phyloP scores from a whole-genome alignment of 1,140 invertebrate species.

The Drosophila aff. region DNA sequence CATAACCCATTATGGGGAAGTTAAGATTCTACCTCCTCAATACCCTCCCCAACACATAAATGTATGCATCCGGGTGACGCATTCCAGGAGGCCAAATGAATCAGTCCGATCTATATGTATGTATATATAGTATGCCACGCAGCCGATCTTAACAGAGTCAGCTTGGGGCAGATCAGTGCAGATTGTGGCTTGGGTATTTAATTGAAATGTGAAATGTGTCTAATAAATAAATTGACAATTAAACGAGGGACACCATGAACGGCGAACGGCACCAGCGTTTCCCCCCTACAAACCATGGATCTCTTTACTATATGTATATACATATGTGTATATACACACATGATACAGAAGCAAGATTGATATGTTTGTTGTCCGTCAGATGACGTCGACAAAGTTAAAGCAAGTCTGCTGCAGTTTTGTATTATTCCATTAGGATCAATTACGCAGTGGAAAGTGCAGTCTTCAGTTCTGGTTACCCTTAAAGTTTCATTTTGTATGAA shows the following conservation, averaged over 20 bases:
- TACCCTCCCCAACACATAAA: neutral
- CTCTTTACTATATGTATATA: neutral
- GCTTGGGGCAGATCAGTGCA: conserved; percentile 74
- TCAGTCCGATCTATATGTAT: neutral
- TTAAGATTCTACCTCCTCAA: neutral
- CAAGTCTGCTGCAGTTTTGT: conserved; percentile 19
- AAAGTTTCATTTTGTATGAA: too few species aligned
- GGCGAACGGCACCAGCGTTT: too few species aligned
- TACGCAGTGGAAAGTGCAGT: conserved; percentile 17
- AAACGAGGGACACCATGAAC: conserved; percentile 18
- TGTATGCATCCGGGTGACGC: conserved; percentile 29
- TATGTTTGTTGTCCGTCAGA: conserved; percentile 3
- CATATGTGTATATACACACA: neutral
- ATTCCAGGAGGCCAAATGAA: conserved; percentile 23
- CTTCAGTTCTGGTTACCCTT: neutral
- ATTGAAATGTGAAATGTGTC: conserved; percentile 48
- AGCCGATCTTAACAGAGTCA: conserved; percentile 42
- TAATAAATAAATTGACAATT: conserved; percentile 67
- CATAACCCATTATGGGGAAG: conserved; percentile 33
- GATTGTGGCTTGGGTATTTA: conserved; percentile 59
- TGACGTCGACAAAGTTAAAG: conserved; percentile 17
- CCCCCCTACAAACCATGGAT: neutral
- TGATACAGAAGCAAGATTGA: conserved; percentile 21
- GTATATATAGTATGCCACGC: neutral
- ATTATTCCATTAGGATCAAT: conserved; percentile 41